Percentiles rank a stretch among this genome's conserved stretches.
phyloP scores from a whole-genome alignment of 1,140 invertebrate species.

The Papilio helenus region DNA sequence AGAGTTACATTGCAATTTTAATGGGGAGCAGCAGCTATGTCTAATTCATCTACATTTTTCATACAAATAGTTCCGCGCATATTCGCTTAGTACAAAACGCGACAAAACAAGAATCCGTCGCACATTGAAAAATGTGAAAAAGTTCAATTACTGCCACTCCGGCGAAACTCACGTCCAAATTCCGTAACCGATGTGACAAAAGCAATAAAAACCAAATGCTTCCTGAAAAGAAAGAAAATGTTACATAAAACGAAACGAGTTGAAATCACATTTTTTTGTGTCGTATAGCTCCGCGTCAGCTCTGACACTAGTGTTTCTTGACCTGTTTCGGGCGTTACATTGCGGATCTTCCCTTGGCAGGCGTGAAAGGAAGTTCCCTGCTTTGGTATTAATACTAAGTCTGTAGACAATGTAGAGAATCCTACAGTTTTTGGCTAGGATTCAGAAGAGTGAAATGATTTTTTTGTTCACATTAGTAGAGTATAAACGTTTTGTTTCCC shows the following conservation, averaged over 20 bases:
- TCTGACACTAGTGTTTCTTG: conserved; percentile 59
- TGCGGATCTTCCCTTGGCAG: conserved; percentile 60
- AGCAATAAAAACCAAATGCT: conserved; percentile 37
- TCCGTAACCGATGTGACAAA: conserved; percentile 36
- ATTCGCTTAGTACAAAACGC: neutral
- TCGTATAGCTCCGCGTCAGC: conserved; percentile 44
- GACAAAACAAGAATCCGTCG: conserved; percentile 4
- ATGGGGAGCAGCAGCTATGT: neutral
- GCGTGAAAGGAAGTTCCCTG: conserved; percentile 55
- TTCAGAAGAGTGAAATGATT: neutral
- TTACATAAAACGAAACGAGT: conserved; percentile 37
- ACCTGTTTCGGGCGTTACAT: conserved; percentile 64
- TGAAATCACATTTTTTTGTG: conserved; percentile 35
- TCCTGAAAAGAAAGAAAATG: conserved; percentile 25
- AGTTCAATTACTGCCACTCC: conserved; percentile 35
- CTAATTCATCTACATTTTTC: neutral
- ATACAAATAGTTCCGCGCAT: neutral
- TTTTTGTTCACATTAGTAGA: conserved; percentile 8
- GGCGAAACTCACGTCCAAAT: conserved; percentile 29
- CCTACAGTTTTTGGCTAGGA: conserved; percentile 13
- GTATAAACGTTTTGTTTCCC: neutral
- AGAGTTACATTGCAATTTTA: neutral
- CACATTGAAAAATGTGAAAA: conserved; percentile 17
- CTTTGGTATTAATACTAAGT: conserved; percentile 51
- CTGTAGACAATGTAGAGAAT: conserved; percentile 38